Percentiles rank a stretch among this genome's conserved stretches.
Evolutionary conservation across 2,888 invertebrate genomes (phyloP).

Genomic region (Rhagophthalmus giganteus): DNA sequence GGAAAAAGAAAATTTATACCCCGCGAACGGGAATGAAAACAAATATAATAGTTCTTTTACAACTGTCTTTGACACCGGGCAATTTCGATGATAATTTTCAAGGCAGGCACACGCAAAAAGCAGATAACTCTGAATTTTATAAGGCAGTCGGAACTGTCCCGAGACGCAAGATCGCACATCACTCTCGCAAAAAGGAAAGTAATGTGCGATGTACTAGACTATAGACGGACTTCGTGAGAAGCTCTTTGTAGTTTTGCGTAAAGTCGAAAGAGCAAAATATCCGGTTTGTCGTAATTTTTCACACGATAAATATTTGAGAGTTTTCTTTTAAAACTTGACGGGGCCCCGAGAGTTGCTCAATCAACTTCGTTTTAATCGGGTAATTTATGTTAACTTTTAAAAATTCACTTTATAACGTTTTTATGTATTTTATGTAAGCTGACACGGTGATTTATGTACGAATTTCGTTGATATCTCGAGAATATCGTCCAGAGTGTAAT

Average conservation of each 20-base stretch:
- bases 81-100: conserved; percentile 46
- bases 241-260: conserved; percentile 18
- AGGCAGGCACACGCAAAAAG: conserved; percentile 40
- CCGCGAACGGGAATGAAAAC: conserved; percentile 51
- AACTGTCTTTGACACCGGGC: conserved; percentile 45
- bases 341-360: conserved; percentile 33
- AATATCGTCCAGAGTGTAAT: conserved; percentile 44
- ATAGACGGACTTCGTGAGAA: conserved; percentile 18
- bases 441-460: conserved; percentile 38
- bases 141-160: conserved; percentile 32
- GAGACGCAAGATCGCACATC: conserved; percentile 39
- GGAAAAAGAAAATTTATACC: conserved; percentile 49
- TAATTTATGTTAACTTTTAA: conserved; percentile 31
- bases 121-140: conserved; percentile 42
- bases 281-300: conserved; percentile 24
- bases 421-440: conserved; percentile 31
- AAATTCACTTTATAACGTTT: conserved; percentile 29
- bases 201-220: conserved; percentile 15
- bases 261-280: conserved; percentile 13
- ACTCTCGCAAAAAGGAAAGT: conserved; percentile 29
- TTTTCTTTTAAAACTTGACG: conserved; percentile 25
- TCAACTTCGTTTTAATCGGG: conserved; percentile 29
- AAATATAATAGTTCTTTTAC: conserved; percentile 49
- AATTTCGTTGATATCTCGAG: conserved; percentile 41
- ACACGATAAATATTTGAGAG: conserved; percentile 28